Percentiles rank a stretch among this genome's conserved stretches.
phyloP scores from a whole-genome alignment of 2,888 invertebrate genomes.

The Zaprionus bogoriensis region DNA sequence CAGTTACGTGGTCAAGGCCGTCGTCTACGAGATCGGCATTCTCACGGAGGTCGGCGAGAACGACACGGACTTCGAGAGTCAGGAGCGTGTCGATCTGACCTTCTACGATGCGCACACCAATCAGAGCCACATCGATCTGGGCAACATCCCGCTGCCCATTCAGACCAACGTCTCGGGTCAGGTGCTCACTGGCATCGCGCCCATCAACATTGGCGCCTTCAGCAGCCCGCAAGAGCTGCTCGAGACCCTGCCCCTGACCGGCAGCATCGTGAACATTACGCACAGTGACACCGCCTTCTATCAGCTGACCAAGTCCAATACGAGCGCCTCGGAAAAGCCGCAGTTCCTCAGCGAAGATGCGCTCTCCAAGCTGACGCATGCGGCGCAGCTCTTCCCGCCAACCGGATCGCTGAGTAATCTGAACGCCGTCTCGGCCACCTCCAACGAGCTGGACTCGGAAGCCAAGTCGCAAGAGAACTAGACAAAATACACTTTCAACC shows the following conservation, averaged over 20 bases:
- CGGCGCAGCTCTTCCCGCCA: constrained; percentile 68
- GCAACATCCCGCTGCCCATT: constrained; percentile 84
- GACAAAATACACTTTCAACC: not conserved
- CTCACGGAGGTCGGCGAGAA: constrained; percentile 84
- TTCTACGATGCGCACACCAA: constrained; percentile 84
- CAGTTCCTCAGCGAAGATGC: constrained; percentile 69
- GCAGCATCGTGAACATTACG: constrained; percentile 82
- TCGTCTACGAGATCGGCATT: constrained; percentile 86
- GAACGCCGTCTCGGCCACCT: constrained; percentile 33
- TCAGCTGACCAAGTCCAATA: constrained; percentile 78
- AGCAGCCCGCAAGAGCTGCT: constrained; percentile 81
- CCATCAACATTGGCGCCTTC: constrained; percentile 83
- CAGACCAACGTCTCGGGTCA: constrained; percentile 85
- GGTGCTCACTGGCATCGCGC: constrained; percentile 84
- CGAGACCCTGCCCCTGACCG: constrained; percentile 80
- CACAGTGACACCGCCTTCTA: constrained; percentile 82
- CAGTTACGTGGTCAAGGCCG: constrained; percentile 85
- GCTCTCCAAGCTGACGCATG: constrained; percentile 69
- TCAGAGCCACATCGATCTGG: constrained; percentile 83
- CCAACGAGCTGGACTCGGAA: constrained; percentile 48
- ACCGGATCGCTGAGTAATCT: constrained; percentile 9
- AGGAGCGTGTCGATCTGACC: constrained; percentile 84
- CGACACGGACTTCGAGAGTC: constrained; percentile 82
- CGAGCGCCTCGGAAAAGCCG: constrained; percentile 69
- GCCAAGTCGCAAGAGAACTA: constrained; percentile 32